Evolutionary conservation across 2,888 invertebrate genomes (phyloP).

Genomic region (Hedychridium roseum): DNA sequence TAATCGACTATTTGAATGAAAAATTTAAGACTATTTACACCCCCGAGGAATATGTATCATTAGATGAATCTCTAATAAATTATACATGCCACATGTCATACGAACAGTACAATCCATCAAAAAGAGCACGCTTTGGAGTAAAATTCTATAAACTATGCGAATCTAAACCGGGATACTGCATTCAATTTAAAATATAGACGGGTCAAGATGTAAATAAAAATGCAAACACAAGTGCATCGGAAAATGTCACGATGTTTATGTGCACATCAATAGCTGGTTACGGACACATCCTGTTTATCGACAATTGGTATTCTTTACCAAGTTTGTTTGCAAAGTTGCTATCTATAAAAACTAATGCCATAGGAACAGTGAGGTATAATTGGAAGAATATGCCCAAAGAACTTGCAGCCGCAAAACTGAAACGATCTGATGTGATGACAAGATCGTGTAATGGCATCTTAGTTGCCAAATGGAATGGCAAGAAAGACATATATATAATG

Average conservation of each 20-base stretch:
- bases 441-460: constrained; percentile 2
- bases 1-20: constrained; percentile 25
- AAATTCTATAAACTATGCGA: no score
- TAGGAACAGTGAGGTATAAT: constrained; percentile 5
- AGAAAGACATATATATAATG: constrained; percentile 15
- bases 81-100: constrained; percentile 2
- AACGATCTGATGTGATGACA: constrained; percentile 2
- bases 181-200: constrained; percentile 8
- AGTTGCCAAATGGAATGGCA: constrained; percentile 14
- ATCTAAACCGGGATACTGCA: constrained; percentile 1
- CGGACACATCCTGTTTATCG: neutral
- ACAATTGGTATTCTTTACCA: neutral
- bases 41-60: constrained; percentile 12
- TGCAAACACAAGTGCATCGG: constrained; percentile 6
- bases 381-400: constrained; percentile 5
- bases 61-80: constrained; percentile 5
- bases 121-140: no score
- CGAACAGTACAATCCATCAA: constrained; percentile 1
- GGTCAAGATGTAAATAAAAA: constrained; percentile 5
- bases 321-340: constrained; percentile 2
- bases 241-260: constrained; percentile 10
- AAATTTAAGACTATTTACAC: constrained; percentile 21
- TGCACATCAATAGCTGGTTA: constrained; percentile 5
- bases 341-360: constrained; percentile 2
- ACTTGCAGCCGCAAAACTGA: neutral